Evolutionary conservation across 2,888 invertebrate species (phyloP), one percentile per base, ranked within the genome.

Genomic region (Dromius quadrimaculatus): DNA sequence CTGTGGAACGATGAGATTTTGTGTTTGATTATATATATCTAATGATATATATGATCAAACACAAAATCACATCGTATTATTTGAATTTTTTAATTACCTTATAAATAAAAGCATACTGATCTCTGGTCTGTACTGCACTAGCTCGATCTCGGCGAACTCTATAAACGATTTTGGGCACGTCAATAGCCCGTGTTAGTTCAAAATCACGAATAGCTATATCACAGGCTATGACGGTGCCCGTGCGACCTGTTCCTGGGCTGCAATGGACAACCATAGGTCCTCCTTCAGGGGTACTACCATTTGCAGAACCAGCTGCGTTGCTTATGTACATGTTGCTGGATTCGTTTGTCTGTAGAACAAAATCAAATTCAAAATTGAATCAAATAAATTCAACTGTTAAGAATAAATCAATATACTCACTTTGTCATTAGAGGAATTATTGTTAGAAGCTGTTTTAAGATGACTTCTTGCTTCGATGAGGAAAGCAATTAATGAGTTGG

Each of bases 81-180:
- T n/a, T n/a, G n/a, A n/a, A n/a, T n/a, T n/a, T n/a, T n/a, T n/a
- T n/a, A n/a, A n/a, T n/a, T n/a, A 94, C 96, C 90, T 93, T 92
- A 82, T 97, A 96, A 74, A 97, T 90, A 84, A 95, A 94, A 78
- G 90, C 89, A 83, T 97, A 97, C 84, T 97, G 97, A 78, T 96
- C 94, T 78, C 91, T 89, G 72, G 95, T 96, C 82, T 95, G 91
- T 19, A 97, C 93, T 71, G 94, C 89, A 76, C 95, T 95, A 47
- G 95, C 95, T 9, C 97, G 85, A 79, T 96, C 95, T 77, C 93
- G 88, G 74, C 97, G 87, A 78, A 97, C 87, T 74, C 88, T 88
- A 76, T 92, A 92, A 72, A 96, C 95, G 76, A 91, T 90, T 79
- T 92, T 90, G 72, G 96, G 93, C 79, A 97, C 89, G 83, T 97